Conservation (phyloP, 2,888 invertebrate species). For the Orchesellides sinensis region DNA sequence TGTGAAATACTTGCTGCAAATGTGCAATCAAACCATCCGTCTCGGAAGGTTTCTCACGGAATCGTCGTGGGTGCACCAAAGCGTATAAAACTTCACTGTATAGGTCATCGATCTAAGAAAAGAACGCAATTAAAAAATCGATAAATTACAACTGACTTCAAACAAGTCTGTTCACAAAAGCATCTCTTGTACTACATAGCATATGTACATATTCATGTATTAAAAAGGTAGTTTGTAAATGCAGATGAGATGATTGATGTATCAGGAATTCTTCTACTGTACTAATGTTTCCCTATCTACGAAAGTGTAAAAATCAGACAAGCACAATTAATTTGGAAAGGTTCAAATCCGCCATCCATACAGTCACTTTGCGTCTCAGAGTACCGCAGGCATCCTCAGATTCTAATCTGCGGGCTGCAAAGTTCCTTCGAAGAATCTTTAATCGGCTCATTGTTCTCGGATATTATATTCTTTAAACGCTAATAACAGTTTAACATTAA, state of each 20-base stretch:
- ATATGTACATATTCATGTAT: not conserved
- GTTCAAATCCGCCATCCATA: slow-evolving; percentile 71
- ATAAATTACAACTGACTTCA: not conserved
- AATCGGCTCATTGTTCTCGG: slow-evolving; percentile 71
- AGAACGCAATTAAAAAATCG: no score
- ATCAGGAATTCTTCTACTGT: slow-evolving; percentile 4
- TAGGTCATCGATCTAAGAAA: slow-evolving; percentile 88
- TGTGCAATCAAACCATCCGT: slow-evolving; percentile 85
- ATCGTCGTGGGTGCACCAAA: slow-evolving; percentile 89
- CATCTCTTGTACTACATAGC: not conserved
- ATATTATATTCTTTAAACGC: not conserved
- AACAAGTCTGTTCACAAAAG: not conserved
- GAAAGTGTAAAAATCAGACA: slow-evolving; percentile 51
- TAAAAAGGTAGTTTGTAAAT: not conserved
- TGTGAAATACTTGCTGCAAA: slow-evolving; percentile 88
- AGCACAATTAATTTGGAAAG: slow-evolving; percentile 70
- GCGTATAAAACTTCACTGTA: slow-evolving; percentile 90
- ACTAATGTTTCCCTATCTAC: not conserved
- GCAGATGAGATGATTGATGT: not conserved
- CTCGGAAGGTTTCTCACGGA: slow-evolving; percentile 82
- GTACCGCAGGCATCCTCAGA: slow-evolving; percentile 71
- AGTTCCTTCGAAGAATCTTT: slow-evolving; percentile 71
- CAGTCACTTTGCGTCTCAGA: slow-evolving; percentile 73
- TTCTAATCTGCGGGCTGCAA: slow-evolving; percentile 70
- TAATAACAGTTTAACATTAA: not conserved